Base-by-base conservation (phyloP, 2,113 vertebrate genomes). In the Paradoxurus hermaphroditus region DNA sequence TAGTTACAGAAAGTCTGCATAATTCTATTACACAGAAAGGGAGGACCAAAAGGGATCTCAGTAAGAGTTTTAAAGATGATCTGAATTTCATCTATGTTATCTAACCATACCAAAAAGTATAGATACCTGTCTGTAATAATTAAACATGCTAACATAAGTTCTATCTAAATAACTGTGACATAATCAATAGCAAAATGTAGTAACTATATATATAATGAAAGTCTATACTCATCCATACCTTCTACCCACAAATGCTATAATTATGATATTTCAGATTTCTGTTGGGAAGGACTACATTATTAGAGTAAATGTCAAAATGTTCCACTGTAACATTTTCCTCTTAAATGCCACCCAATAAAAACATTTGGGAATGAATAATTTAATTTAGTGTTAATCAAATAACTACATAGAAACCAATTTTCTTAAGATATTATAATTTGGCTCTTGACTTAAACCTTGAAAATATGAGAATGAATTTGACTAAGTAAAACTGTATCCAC, bases 141-240 rank as follows among this genome's bases (percentile, higher is more conserved):
- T 94, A 91, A 96, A 88, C 19, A 49, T 82, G 6, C 3, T 83
- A 95, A 16, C 23, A 72, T 36, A 90, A 41, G 27, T 16, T 94
- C 79, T 36, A 94, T 62, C 31, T 73, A 91, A 97, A 87, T 67
- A 63, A 1, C 2, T 14, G 83, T 51, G 53, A 59, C 19, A 72
- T 36, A 94, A 68, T 77, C 65, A 90, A 95, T 18, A 94, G 51
- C 36, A 94, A 95, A 44, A 7, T 77, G 31, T 93, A 92, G 46
- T 31, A 79, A 70, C n/a, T 46, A 11, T 14, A 62, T 12, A 3
- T 81, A 79, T 44, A 83, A 46, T 16, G 4, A 25, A 59, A 62
- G 7, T 88, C 25, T 75, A 59, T 70, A 78, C 5, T 27, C 5
- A 56, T 84, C 13, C 1, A 68, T 18, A 19, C 1, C 11, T 46